Conservation (phyloP, 2,797 vertebrate genomes). For the Etheostoma nigrum region DNA sequence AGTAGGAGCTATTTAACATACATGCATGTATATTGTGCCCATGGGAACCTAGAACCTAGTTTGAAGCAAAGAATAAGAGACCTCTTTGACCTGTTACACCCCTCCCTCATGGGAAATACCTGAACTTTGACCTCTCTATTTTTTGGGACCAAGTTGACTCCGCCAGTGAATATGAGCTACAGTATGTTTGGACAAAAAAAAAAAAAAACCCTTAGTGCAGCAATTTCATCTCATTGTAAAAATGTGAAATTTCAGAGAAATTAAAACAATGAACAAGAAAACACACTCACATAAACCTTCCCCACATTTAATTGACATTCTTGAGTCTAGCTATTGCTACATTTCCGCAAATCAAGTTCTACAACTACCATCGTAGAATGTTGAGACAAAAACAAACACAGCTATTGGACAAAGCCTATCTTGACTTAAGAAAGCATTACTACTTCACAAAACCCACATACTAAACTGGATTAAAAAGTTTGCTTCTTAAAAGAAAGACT, state of each 20-base stretch:
- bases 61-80: background rate
- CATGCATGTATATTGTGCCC: background rate
- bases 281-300: constrained; percentile 77
- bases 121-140: constrained; percentile 78
- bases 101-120: constrained; percentile 77
- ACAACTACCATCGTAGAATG: constrained; percentile 80
- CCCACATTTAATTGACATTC: constrained; percentile 91
- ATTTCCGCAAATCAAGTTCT: constrained; percentile 78
- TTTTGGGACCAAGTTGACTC: constrained; percentile 43
- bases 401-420: constrained; percentile 20
- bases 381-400: constrained; percentile 67
- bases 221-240: background rate
- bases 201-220: background rate
- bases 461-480: constrained; percentile 8
- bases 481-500: constrained; percentile 27
- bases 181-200: constrained; percentile 6
- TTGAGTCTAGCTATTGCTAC: constrained; percentile 81
- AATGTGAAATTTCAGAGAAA: background rate
- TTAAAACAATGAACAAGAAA: constrained; percentile 18
- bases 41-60: background rate
- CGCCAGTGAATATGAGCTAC: constrained; percentile 25
- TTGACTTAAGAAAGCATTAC: constrained; percentile 20
- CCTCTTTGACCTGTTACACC: constrained; percentile 1
- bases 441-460: constrained; percentile 16
- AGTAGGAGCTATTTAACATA: background rate